Evolutionary conservation across 2,797 vertebrate species (phyloP).

Genomic region (Esox masquinongy): DNA sequence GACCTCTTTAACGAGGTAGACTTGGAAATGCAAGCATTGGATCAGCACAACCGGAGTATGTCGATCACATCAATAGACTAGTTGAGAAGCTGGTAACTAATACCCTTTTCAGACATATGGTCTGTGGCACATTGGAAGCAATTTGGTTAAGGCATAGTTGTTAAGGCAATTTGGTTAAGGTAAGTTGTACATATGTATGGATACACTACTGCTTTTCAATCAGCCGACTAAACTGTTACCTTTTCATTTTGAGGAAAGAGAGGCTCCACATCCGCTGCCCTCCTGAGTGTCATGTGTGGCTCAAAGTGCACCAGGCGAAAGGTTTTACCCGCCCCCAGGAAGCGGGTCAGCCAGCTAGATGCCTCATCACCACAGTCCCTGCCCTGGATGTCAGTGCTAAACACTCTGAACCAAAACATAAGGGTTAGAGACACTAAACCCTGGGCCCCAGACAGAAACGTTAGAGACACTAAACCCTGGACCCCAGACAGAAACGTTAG

Average conservation of each 20-base stretch:
- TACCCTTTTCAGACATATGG: too few species aligned
- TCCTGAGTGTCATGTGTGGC: conserved; percentile 76
- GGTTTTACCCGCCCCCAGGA: conserved; percentile 70
- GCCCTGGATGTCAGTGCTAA: conserved; percentile 82
- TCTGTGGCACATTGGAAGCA: too few species aligned
- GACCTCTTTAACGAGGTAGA: background rate
- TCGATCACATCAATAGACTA: background rate
- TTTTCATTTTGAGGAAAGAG: conserved; percentile 67
- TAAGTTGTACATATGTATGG: too few species aligned
- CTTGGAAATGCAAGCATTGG: background rate
- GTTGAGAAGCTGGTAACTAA: background rate
- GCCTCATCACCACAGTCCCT: conserved; percentile 87
- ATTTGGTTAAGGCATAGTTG: too few species aligned
- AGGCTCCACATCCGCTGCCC: conserved; percentile 45
- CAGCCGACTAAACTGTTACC: conserved; percentile 63
- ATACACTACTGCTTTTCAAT: too few species aligned
- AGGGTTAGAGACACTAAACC: background rate
- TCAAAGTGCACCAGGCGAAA: conserved; percentile 90
- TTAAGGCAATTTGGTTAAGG: too few species aligned
- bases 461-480: background rate
- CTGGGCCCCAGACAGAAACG: background rate
- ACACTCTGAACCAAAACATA: conserved; percentile 77
- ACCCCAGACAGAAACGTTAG: too few species aligned
- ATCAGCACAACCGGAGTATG: background rate
- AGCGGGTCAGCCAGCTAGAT: conserved; percentile 84